Evolutionary conservation across 2,113 vertebrate genomes (phyloP).

Genomic region (Lathamus discolor): DNA sequence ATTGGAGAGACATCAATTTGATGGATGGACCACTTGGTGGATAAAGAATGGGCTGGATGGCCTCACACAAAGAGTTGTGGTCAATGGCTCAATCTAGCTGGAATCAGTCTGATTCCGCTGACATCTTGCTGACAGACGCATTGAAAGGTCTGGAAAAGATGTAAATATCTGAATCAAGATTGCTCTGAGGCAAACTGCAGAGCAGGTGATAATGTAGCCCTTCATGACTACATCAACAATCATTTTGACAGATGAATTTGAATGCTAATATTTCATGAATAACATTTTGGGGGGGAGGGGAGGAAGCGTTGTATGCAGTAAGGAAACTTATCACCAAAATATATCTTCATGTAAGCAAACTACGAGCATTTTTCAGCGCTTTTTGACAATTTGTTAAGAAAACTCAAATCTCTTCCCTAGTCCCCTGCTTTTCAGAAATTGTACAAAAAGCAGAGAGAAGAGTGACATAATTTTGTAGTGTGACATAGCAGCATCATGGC

Average conservation of each 20-base stretch:
- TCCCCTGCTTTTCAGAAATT: background rate
- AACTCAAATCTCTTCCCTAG: background rate
- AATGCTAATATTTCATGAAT: constrained; percentile 57
- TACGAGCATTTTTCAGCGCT: background rate
- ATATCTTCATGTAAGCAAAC: constrained; percentile 1
- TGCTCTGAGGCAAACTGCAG: constrained; percentile 60
- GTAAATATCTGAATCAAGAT: constrained; percentile 65
- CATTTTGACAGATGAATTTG: constrained; percentile 64
- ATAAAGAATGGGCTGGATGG: no score
- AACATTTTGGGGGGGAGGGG: background rate
- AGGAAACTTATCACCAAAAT: constrained; percentile 11
- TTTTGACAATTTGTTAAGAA: background rate
- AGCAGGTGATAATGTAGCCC: constrained; percentile 54
- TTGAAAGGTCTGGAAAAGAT: constrained; percentile 49
- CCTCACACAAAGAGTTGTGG: no score
- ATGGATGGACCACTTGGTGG: no score
- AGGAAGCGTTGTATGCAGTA: background rate
- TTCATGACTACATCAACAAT: constrained; percentile 43
- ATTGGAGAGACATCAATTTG: no score
- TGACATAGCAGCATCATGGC: background rate
- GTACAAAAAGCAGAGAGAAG: background rate
- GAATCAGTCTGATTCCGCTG: constrained; percentile 60
- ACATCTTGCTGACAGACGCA: constrained; percentile 61
- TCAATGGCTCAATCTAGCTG: constrained; percentile 1
- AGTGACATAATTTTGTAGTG: background rate